A percentile compares a stretch with the other conserved stretches of the same genome.
These are phyloP conservation scores for Eupithecia pulchellata DNA, from an alignment of 2,888 invertebrate genomes.

Conservation along the genomic window DNA sequence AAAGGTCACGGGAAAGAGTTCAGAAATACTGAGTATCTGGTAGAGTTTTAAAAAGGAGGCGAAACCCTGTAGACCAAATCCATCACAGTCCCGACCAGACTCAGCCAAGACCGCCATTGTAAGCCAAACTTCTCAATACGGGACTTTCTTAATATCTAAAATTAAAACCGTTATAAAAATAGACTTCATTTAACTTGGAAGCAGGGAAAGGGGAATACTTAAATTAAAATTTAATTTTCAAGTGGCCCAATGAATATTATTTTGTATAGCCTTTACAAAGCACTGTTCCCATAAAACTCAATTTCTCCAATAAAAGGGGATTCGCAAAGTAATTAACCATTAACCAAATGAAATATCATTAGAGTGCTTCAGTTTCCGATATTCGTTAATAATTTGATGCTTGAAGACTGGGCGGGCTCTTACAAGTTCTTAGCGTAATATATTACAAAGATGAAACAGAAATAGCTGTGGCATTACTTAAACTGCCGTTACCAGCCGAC, in stretches of 20 bases:
- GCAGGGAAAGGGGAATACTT: neutral
- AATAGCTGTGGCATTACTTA: neutral
- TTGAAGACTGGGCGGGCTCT: conserved; percentile 14
- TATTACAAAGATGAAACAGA: neutral
- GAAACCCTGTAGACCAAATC: too few species aligned
- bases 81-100: too few species aligned
- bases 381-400: conserved; percentile 19
- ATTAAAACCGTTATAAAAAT: too few species aligned
- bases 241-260: neutral
- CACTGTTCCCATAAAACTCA: neutral
- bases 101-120: neutral
- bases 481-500: too few species aligned
- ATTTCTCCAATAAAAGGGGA: conserved; percentile 1
- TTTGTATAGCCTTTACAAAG: neutral
- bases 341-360: conserved; percentile 18
- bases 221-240: neutral
- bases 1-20: too few species aligned
- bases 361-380: conserved; percentile 28
- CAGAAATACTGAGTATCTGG: neutral
- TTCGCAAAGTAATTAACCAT: conserved; percentile 18
- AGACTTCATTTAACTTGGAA: neutral
- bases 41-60: neutral
- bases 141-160: neutral
- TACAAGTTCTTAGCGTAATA: neutral
- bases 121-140: neutral